Percentiles rank a stretch among this genome's conserved stretches.
phyloP scores from a whole-genome alignment of 2,797 vertebrate genomes.

The Martes flavigula region DNA sequence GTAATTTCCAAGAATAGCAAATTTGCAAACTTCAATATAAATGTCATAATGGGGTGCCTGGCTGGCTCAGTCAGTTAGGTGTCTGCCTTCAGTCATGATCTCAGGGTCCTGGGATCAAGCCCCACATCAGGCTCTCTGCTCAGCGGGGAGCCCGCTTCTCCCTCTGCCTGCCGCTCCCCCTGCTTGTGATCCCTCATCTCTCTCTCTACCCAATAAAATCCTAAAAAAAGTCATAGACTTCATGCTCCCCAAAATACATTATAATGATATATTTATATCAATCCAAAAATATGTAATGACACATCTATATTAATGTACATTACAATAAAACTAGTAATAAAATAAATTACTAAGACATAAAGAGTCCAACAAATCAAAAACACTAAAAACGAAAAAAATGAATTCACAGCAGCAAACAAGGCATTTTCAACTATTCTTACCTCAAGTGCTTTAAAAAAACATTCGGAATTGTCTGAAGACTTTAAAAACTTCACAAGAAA shows the following conservation, averaged over 20 bases:
- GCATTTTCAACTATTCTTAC: conserved; percentile 81
- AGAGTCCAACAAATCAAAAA: conserved; percentile 13
- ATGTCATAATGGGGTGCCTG: neutral
- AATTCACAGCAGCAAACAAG: neutral
- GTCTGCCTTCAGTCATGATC: neutral
- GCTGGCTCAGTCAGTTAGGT: neutral
- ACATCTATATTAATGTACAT: neutral
- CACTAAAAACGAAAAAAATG: conserved; percentile 31
- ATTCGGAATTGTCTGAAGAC: conserved; percentile 86
- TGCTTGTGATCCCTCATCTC: no score
- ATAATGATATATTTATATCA: neutral
- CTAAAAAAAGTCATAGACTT: neutral
- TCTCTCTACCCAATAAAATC: neutral
- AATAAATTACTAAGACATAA: conserved; percentile 34
- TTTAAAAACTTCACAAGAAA: conserved; percentile 96
- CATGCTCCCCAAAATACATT: neutral
- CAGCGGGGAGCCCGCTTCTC: neutral
- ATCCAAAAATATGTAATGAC: neutral
- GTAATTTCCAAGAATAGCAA: conserved; percentile 25
- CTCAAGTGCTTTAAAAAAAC: conserved; percentile 92
- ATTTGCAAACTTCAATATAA: neutral
- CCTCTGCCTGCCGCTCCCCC: neutral
- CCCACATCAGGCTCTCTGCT: neutral
- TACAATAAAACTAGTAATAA: neutral
- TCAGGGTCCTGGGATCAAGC: neutral